Base-by-base conservation (phyloP, 2,888 invertebrate genomes). In the Drosophila mimetica region DNA sequence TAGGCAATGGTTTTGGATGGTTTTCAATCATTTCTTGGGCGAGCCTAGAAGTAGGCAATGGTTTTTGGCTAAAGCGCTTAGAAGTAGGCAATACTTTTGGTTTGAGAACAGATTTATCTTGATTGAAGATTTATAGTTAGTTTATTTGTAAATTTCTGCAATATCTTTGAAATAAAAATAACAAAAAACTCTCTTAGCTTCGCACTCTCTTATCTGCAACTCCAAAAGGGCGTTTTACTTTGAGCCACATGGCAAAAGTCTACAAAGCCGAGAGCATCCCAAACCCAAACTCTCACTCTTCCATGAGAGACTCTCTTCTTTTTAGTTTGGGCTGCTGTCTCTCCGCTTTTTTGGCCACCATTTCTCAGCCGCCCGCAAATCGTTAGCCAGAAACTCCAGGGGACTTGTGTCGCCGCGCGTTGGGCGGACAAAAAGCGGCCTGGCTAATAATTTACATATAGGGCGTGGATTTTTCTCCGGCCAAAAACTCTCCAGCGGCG, bases 401-500 rank as follows among this genome's bases (percentile, higher is more conserved):
- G 67, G 69, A 53, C 48, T 57, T 39, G 37, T 50, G 41, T 36
- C 44, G 46, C 44, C 75, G 46, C 70, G 44, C 69, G 71, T 32
- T 52, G 36, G 41, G 71, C 74, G 51, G 51, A 53, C 85, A 88
- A 86, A 84, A 84, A 89, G 74, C 79, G 80, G 83, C 80, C 86
- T 74, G 86, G 84, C 89, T 85, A 85, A 85, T 89, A 89, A 89
- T 88, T 89, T 86, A 89, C 89, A 89, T 89, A 88, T 77, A 83
- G 85, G 89, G 85, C 89, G 89, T 85, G 85, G 89, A 85, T 89
- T 89, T 89, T 89, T 67, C 64, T 69, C 70, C 63, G 81, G 48
- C 61, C 71, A 11, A 71, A 71, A 61, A 75, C 78, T 80, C 73
- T 58, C 63, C 71, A 54, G 76, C 53, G 67, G 54, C 69, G 46